Evolutionary conservation across 2,797 vertebrate species (phyloP).

Genomic region (Paratrypauchen microcephalus): DNA sequence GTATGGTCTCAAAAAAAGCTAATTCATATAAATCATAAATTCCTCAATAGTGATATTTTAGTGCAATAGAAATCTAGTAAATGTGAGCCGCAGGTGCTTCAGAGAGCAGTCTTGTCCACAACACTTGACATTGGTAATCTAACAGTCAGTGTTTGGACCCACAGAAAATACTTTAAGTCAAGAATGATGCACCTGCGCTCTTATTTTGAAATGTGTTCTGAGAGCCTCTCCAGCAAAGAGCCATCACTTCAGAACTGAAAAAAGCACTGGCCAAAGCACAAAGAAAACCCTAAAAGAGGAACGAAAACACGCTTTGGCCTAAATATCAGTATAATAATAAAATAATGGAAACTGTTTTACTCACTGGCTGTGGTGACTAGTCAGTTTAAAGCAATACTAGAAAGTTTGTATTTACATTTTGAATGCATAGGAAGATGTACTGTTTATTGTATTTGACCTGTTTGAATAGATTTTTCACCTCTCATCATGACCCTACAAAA

Average conservation of each 20-base stretch:
- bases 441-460: too few relatives aligned
- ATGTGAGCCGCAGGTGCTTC: not conserved
- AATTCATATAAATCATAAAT: not conserved
- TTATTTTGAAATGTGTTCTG: constrained; percentile 15
- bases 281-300: constrained; percentile 1
- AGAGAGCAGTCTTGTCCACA: constrained; percentile 15
- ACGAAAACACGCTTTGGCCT: not conserved
- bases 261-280: constrained; percentile 1
- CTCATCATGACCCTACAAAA: too few relatives aligned
- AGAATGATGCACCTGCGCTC: constrained; percentile 16
- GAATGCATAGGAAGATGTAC: too few relatives aligned
- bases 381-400: too few relatives aligned
- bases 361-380: not conserved
- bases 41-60: not conserved
- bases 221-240: constrained; percentile 35
- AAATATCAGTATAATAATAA: not conserved
- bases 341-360: not conserved
- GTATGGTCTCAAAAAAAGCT: too few relatives aligned
- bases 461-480: too few relatives aligned
- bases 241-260: constrained; percentile 6
- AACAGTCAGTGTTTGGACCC: constrained; percentile 16
- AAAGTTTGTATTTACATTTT: too few relatives aligned
- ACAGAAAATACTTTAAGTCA: constrained; percentile 32
- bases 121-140: constrained; percentile 20
- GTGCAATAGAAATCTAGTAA: constrained; percentile 3